Evolutionary conservation across 37 sponge, comb jelly and placozoan genomes (phyloP).

Genomic region (Oopsacas minuta): DNA sequence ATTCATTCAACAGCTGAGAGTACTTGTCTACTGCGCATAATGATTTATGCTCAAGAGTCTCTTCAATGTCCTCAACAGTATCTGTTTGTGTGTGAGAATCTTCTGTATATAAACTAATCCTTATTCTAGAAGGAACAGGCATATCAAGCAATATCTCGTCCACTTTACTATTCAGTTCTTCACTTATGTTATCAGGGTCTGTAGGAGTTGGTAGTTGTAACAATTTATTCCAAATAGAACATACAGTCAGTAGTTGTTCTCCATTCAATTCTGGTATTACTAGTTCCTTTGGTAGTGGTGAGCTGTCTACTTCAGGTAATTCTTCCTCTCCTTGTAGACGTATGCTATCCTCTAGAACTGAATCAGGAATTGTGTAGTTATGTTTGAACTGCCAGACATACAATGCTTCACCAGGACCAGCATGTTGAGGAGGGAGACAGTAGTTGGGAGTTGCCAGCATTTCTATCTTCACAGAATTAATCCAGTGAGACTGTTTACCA

Average conservation of each 20-base stretch:
- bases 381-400: not conserved
- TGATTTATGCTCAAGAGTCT: not conserved
- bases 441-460: not conserved
- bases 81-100: not conserved
- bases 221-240: not conserved
- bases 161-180: not conserved
- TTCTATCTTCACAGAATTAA: not conserved
- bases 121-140: not conserved
- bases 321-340: not conserved
- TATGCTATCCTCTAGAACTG: not conserved
- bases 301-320: not conserved
- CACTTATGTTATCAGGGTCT: not conserved
- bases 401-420: not conserved
- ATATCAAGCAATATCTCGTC: not conserved
- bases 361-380: not conserved
- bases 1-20: not conserved
- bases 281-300: not conserved
- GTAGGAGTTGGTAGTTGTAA: not conserved
- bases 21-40: not conserved
- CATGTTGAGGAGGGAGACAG: not conserved
- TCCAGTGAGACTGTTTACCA: not conserved
- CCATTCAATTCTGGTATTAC: not conserved
- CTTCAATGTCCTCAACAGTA: not conserved
- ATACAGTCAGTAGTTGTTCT: not conserved
- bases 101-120: not conserved